Percentiles rank a stretch among this genome's conserved stretches.
Evolutionary conservation across 2,113 vertebrate species (phyloP).

Genomic region (Microtus montanus): DNA sequence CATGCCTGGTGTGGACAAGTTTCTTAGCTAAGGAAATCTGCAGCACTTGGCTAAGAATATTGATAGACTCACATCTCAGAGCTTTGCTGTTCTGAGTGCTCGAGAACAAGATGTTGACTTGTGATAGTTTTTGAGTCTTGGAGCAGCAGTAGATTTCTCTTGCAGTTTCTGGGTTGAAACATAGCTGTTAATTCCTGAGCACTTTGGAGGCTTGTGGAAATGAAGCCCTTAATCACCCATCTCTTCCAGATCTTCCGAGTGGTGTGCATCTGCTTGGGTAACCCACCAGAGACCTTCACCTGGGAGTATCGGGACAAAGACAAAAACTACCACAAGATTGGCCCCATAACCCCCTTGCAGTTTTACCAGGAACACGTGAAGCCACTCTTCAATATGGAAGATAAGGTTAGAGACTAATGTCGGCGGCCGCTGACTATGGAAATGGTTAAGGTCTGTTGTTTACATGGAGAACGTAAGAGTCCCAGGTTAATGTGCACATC

Average conservation of each 20-base stretch:
- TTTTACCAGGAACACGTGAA: slow-evolving; percentile 97
- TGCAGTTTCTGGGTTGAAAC: slow-evolving; percentile 40
- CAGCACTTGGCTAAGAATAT: slow-evolving; percentile 28
- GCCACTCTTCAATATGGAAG: slow-evolving; percentile 95
- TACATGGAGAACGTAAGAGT: background rate
- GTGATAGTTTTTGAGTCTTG: slow-evolving; percentile 22
- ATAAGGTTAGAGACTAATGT: slow-evolving; percentile 89
- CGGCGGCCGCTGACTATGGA: background rate
- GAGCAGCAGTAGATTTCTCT: slow-evolving; percentile 38
- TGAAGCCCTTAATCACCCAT: slow-evolving; percentile 38
- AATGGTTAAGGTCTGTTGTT: background rate
- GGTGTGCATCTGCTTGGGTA: slow-evolving; percentile 95
- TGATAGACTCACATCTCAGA: slow-evolving; percentile 54
- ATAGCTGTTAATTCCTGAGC: slow-evolving; percentile 26
- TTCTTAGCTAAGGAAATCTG: slow-evolving; percentile 54
- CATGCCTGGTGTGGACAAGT: background rate
- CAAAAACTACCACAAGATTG: slow-evolving; percentile 95
- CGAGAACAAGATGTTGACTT: slow-evolving; percentile 11
- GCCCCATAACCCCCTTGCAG: slow-evolving; percentile 91
- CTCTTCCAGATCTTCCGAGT: slow-evolving; percentile 93
- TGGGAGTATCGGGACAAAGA: slow-evolving; percentile 99
- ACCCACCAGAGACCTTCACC: slow-evolving; percentile 93
- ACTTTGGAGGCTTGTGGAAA: slow-evolving; percentile 38
- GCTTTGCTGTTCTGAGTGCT: slow-evolving; percentile 56
- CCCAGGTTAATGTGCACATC: background rate